Evolutionary conservation across 2,888 invertebrate species (phyloP).

Genomic region (Myopa tessellatipennis): DNA sequence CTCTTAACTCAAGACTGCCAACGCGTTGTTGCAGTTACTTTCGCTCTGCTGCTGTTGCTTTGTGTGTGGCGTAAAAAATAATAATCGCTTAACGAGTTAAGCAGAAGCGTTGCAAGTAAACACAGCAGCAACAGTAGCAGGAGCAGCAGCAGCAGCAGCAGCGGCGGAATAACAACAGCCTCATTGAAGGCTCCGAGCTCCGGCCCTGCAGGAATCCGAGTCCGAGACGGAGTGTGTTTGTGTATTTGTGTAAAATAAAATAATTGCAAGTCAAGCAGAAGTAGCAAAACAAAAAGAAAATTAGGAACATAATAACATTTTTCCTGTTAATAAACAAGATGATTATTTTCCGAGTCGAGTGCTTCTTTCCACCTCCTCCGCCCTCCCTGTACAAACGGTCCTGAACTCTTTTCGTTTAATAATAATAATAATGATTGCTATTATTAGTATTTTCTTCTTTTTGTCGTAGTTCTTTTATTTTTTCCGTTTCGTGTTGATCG

Average conservation of each 20-base stretch:
- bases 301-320: background rate
- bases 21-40: slow-evolving; percentile 6
- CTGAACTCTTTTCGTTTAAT: no score
- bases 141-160: slow-evolving; percentile 8
- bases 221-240: background rate
- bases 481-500: no score
- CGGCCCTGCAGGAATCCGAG: background rate
- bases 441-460: no score
- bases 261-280: background rate
- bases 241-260: slow-evolving; percentile 6
- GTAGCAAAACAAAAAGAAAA: no score
- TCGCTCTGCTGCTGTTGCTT: background rate
- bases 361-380: no score
- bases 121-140: background rate
- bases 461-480: no score
- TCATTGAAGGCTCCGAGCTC: background rate
- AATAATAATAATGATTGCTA: no score
- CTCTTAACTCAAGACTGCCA: slow-evolving; percentile 10
- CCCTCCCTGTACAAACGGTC: no score
- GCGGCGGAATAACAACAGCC: background rate
- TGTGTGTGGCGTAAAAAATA: slow-evolving; percentile 14
- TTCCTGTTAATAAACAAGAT: slow-evolving; percentile 16
- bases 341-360: slow-evolving; percentile 15
- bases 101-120: slow-evolving; percentile 9
- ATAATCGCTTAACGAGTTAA: slow-evolving; percentile 33